A percentile compares a stretch with the other conserved stretches of the same genome.
Conservation (phyloP, 1,140 invertebrate species). For the Xylocopa sonorina region DNA sequence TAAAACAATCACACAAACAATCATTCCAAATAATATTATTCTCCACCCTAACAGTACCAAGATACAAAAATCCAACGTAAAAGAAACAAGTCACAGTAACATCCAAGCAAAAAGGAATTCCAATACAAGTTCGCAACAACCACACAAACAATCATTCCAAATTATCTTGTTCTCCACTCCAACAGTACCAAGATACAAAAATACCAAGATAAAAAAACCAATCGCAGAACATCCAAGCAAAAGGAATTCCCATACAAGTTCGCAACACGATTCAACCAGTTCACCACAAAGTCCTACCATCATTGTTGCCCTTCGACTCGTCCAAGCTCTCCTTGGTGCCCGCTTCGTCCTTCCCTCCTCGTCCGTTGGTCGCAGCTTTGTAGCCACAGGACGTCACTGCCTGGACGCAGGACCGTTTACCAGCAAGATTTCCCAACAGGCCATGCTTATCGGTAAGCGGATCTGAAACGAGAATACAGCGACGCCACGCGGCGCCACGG, state of each 20-base stretch:
- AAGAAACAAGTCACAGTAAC: too few relatives aligned
- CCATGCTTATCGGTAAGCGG: neutral
- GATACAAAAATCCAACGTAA: too few relatives aligned
- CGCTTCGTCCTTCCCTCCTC: neutral
- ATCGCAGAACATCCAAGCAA: too few relatives aligned
- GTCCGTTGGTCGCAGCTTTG: slow-evolving; percentile 20
- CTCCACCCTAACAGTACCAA: too few relatives aligned
- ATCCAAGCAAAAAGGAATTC: too few relatives aligned
- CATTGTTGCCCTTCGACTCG: neutral
- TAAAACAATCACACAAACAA: neutral
- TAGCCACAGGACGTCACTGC: neutral
- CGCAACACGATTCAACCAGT: neutral
- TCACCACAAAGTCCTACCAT: slow-evolving; percentile 19
- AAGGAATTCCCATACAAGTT: too few relatives aligned
- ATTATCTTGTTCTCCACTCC: too few relatives aligned
- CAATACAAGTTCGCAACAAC: too few relatives aligned
- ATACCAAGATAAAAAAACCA: too few relatives aligned
- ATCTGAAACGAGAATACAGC: slow-evolving; percentile 26
- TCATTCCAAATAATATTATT: too few relatives aligned
- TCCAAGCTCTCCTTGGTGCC: neutral
- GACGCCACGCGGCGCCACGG: neutral
- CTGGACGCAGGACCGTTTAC: neutral
- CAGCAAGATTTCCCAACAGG: slow-evolving; percentile 13
- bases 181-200: too few relatives aligned
- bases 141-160: neutral